These are phyloP conservation scores for Diarsia mendica DNA, from an alignment of 2,888 invertebrate species.

Conservation along the genomic window DNA sequence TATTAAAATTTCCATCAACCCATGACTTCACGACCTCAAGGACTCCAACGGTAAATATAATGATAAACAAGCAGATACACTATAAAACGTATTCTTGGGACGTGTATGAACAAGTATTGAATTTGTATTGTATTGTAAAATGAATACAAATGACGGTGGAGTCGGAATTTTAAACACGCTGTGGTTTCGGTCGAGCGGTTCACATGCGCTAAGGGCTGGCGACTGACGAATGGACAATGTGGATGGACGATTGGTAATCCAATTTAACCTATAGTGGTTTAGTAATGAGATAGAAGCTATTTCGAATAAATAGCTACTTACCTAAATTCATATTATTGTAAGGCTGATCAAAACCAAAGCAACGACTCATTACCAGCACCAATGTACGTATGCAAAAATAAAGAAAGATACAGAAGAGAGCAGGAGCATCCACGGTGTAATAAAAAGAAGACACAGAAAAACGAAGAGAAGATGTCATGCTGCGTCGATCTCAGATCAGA, in stretches of 20 bases:
- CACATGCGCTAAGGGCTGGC: slow-evolving; percentile 51
- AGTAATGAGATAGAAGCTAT: background rate
- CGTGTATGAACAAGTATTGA: slow-evolving; percentile 63
- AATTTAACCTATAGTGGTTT: background rate
- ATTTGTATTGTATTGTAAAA: slow-evolving; percentile 68
- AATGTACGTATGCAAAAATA: too few relatives aligned
- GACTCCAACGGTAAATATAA: slow-evolving; percentile 56
- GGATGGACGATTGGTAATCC: slow-evolving; percentile 6
- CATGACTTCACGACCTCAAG: slow-evolving; percentile 42
- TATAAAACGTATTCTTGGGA: slow-evolving; percentile 48
- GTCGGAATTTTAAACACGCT: slow-evolving; percentile 75
- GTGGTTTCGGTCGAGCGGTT: slow-evolving; percentile 72
- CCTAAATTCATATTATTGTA: background rate
- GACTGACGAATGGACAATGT: slow-evolving; percentile 38
- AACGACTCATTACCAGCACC: too few relatives aligned
- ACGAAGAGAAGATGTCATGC: too few relatives aligned
- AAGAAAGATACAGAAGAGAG: too few relatives aligned
- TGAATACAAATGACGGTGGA: slow-evolving; percentile 69
- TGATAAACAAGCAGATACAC: slow-evolving; percentile 39
- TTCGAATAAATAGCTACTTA: background rate
- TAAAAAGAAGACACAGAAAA: too few relatives aligned
- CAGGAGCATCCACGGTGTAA: too few relatives aligned
- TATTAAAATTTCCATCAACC: slow-evolving; percentile 29
- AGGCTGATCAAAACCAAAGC: too few relatives aligned
- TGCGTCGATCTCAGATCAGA: too few relatives aligned